phyloP scores from a whole-genome alignment of 2,797 vertebrate species.

The Syngnathus acus region DNA sequence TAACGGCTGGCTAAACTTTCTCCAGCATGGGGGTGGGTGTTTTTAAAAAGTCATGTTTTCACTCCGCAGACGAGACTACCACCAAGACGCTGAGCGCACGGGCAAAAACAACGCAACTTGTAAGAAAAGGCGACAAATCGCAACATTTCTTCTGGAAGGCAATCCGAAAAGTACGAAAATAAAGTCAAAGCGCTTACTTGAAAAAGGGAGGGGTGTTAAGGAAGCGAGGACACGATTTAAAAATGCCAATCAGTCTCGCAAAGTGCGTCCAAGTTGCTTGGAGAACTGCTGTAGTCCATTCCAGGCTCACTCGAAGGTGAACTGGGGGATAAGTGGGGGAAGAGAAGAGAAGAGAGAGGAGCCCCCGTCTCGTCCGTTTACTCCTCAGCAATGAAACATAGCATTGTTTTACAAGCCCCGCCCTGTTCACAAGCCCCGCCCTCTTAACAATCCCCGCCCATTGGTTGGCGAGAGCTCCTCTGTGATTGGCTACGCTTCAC shows the following conservation, averaged over 20 bases:
- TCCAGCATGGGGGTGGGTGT: background rate
- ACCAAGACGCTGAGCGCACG: slow-evolving; percentile 46
- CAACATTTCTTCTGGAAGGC: slow-evolving; percentile 2
- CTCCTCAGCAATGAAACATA: slow-evolving; percentile 82
- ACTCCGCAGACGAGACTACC: background rate
- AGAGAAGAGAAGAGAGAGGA: slow-evolving; percentile 26
- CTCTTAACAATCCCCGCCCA: slow-evolving; percentile 34
- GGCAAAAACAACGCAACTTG: background rate
- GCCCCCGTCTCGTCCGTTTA: slow-evolving; percentile 67
- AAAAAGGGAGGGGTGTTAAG: slow-evolving; percentile 41
- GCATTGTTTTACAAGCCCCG: slow-evolving; percentile 82
- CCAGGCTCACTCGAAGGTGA: slow-evolving; percentile 77
- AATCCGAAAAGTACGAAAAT: background rate
- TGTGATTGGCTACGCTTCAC: slow-evolving; percentile 58
- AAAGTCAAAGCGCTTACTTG: slow-evolving; percentile 65
- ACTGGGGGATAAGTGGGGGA: slow-evolving; percentile 58
- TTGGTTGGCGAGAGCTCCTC: background rate
- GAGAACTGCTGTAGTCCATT: slow-evolving; percentile 78
- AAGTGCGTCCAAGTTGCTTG: slow-evolving; percentile 69
- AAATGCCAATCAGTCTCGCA: slow-evolving; percentile 62
- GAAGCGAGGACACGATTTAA: slow-evolving; percentile 33
- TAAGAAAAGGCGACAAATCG: background rate
- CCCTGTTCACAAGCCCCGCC: slow-evolving; percentile 49
- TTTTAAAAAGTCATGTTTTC: slow-evolving; percentile 8
- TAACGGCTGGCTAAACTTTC: slow-evolving; percentile 55